Conservation (phyloP, 2,113 vertebrate species). For the Alligator sinensis region DNA sequence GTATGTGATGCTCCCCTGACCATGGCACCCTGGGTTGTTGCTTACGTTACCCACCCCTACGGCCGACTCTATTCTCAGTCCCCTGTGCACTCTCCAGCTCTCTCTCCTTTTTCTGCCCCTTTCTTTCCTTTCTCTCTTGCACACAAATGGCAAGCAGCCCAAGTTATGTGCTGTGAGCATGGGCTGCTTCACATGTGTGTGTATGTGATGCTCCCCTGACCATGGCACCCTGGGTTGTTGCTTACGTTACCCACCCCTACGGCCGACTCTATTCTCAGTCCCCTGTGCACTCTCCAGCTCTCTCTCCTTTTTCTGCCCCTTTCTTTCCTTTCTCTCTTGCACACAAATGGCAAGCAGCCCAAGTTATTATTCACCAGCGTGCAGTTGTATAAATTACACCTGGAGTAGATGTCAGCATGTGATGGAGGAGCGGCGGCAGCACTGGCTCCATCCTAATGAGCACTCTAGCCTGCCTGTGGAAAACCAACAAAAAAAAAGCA, state of each 20-base stretch:
- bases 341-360: not conserved
- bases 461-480: not conserved
- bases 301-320: not conserved
- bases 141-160: not conserved
- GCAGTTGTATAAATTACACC: not conserved
- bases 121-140: not conserved
- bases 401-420: not conserved
- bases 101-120: not conserved
- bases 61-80: not conserved
- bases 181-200: too few species aligned
- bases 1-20: too few species aligned
- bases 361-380: not conserved
- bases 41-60: too few species aligned
- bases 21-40: too few species aligned
- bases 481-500: accelerated
- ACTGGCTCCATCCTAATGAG: not conserved
- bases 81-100: not conserved
- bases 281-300: not conserved
- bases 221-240: too few species aligned
- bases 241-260: too few species aligned
- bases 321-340: not conserved
- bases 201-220: too few species aligned
- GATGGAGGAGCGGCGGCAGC: not conserved
- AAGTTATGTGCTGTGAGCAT: not conserved
- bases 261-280: not conserved